Percentiles rank a stretch among this genome's conserved stretches.
phyloP scores from a whole-genome alignment of 2,888 invertebrate genomes.

The Polyploca ridens region DNA sequence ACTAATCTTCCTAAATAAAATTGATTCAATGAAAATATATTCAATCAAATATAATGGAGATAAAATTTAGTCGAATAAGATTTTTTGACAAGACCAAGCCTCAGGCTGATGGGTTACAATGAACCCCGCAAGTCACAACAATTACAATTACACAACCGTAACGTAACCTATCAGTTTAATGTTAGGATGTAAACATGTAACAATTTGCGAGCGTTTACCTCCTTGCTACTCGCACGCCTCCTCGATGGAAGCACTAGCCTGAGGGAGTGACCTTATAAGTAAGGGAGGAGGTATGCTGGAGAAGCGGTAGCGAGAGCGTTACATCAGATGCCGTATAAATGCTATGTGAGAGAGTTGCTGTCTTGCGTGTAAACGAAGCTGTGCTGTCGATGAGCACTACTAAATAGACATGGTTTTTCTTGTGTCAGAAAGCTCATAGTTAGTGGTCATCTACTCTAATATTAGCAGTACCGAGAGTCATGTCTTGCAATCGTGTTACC shows the following conservation, averaged over 20 bases:
- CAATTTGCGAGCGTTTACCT: conserved; percentile 40
- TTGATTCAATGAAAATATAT: too few species aligned
- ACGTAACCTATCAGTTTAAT: conserved; percentile 2
- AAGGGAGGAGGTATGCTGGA: neutral
- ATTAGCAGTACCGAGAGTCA: too few species aligned
- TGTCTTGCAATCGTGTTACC: too few species aligned
- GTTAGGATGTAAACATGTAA: conserved; percentile 35
- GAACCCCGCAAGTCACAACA: neutral
- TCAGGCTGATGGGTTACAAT: neutral
- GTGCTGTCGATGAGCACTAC: too few species aligned
- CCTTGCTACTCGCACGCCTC: conserved; percentile 20
- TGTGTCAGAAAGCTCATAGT: too few species aligned
- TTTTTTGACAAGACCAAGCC: neutral
- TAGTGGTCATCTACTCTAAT: too few species aligned
- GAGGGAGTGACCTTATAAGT: conserved; percentile 17
- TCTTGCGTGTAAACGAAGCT: too few species aligned
- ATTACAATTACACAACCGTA: neutral
- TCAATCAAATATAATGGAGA: too few species aligned
- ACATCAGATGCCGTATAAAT: neutral
- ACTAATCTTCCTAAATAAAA: too few species aligned
- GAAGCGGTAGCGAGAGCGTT: neutral
- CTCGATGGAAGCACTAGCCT: conserved; percentile 17
- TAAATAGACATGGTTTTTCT: too few species aligned
- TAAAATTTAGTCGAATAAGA: too few species aligned
- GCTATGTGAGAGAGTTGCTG: too few species aligned